These are phyloP conservation scores for Python bivittatus DNA, from an alignment of 2,113 vertebrate species.

Conservation along the genomic window DNA sequence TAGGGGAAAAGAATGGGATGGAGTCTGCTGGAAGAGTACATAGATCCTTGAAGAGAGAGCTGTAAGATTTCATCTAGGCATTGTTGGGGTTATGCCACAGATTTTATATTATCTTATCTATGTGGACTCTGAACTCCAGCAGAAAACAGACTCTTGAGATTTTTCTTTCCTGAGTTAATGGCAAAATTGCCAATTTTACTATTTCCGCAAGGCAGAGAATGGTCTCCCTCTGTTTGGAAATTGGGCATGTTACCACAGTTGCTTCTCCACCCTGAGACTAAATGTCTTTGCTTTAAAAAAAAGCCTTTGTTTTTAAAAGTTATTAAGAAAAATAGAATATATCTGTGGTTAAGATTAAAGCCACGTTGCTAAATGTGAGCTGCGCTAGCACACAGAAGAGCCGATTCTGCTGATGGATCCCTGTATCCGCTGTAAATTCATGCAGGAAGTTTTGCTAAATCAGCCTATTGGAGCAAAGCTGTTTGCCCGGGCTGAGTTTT, in stretches of 20 bases:
- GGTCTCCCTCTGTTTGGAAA: neutral
- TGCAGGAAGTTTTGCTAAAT: neutral
- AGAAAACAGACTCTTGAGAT: neutral
- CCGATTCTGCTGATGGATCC: neutral
- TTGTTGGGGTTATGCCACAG: neutral
- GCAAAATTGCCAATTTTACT: neutral
- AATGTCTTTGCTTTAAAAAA: neutral
- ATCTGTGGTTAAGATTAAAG: neutral
- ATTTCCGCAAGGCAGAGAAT: neutral
- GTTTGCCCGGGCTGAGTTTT: neutral
- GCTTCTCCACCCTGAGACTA: neutral
- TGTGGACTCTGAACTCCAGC: neutral
- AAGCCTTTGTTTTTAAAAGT: neutral
- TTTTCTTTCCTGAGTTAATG: slow-evolving; percentile 35
- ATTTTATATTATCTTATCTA: neutral
- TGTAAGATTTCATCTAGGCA: neutral
- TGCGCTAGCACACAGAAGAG: neutral
- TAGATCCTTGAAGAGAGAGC: neutral
- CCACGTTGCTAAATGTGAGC: neutral
- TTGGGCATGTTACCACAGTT: neutral
- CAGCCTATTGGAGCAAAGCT: neutral
- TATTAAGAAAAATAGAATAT: neutral
- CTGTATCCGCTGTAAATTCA: no score
- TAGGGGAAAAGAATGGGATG: neutral
- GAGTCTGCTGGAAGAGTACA: neutral